A percentile compares a stretch with the other conserved stretches of the same genome.
Conservation (phyloP, 1,140 invertebrate species). For the Charaxes varanes region DNA sequence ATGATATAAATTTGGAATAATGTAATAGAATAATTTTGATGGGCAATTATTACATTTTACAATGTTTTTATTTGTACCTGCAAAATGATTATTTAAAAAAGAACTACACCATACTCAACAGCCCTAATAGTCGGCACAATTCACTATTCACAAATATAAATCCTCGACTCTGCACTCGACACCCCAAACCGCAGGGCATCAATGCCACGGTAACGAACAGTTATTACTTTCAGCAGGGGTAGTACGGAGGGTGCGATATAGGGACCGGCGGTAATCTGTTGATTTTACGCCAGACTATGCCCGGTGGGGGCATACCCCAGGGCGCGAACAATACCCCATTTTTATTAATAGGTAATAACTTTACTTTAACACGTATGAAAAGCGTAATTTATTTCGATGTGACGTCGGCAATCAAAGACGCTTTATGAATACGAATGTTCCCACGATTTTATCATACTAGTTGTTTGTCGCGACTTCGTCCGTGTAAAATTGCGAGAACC, state of each 20-base stretch:
- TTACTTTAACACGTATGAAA: slow-evolving; percentile 54
- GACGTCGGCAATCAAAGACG: slow-evolving; percentile 56
- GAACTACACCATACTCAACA: slow-evolving; percentile 6
- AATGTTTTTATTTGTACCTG: no score
- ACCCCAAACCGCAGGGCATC: slow-evolving; percentile 56
- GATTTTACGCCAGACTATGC: slow-evolving; percentile 73
- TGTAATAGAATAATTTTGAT: no score
- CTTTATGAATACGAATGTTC: slow-evolving; percentile 34
- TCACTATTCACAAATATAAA: slow-evolving; percentile 26
- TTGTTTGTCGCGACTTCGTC: no score
- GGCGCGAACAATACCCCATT: slow-evolving; percentile 37
- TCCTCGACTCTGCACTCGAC: slow-evolving; percentile 37
- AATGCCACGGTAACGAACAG: slow-evolving; percentile 60
- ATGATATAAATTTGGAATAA: no score
- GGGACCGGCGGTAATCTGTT: slow-evolving; percentile 65
- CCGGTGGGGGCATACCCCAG: slow-evolving; percentile 37
- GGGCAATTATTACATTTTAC: no score
- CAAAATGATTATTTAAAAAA: slow-evolving; percentile 8
- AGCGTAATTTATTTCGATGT: no score
- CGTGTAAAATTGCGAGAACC: no score
- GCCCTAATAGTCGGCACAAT: slow-evolving; percentile 21
- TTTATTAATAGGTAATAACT: slow-evolving; percentile 56
- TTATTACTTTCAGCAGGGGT: slow-evolving; percentile 53
- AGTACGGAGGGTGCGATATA: slow-evolving; percentile 29
- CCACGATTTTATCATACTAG: no score